These are phyloP conservation scores for Podargus strigoides DNA, from an alignment of 2,797 vertebrate genomes.

Conservation along the genomic window DNA sequence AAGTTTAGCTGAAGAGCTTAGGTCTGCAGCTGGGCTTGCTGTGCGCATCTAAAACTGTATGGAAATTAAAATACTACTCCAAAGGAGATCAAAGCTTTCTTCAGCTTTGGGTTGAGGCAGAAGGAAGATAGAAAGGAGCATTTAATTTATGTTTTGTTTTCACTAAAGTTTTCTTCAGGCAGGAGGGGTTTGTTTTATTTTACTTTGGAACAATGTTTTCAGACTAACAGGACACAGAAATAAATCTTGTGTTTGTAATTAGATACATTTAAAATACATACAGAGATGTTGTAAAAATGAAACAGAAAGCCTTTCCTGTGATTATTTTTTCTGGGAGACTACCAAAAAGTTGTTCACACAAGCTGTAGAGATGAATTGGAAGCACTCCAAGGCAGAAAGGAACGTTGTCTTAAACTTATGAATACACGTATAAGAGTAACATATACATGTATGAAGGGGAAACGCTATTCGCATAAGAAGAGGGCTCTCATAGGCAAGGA, in stretches of 20 bases:
- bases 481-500: background rate
- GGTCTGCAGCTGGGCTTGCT: background rate
- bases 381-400: background rate
- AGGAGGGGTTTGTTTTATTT: background rate
- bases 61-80: background rate
- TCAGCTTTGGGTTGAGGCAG: background rate
- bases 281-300: fast-evolving
- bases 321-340: background rate
- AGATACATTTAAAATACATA: fast-evolving
- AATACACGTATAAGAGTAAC: fast-evolving
- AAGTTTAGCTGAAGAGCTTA: background rate
- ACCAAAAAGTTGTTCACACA: background rate
- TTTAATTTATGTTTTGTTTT: background rate
- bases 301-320: background rate
- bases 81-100: background rate
- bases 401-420: fast-evolving
- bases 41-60: fast-evolving
- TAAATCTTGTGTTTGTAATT: background rate
- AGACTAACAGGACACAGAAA: background rate
- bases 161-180: background rate
- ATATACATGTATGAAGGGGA: fast-evolving
- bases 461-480: background rate
- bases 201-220: background rate
- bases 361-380: background rate
- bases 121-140: fast-evolving